Conservation (phyloP, 2,113 vertebrate species). For the Eulemur rufifrons region DNA sequence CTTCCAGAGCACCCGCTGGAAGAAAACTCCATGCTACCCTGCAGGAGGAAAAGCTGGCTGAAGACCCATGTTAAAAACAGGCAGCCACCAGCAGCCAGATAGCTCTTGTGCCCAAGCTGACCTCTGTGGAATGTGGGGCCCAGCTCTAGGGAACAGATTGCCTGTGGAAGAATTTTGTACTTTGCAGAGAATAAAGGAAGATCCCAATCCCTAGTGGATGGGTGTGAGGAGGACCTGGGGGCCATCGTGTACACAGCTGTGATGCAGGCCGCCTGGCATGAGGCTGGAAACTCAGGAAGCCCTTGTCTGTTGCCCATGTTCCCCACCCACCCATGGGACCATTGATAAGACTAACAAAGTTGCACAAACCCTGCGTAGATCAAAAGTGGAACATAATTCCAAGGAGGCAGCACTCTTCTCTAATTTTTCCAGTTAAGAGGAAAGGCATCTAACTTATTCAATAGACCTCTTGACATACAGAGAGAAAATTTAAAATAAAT, state of each 20-base stretch:
- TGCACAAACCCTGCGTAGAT: neutral
- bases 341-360: neutral
- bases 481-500: neutral
- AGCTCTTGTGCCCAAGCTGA: neutral
- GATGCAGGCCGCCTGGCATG: no score
- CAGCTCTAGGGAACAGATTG: accelerated
- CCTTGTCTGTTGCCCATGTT: neutral
- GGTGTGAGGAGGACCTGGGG: neutral
- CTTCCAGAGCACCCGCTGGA: neutral
- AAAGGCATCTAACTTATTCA: neutral
- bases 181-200: neutral
- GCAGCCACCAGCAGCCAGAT: neutral
- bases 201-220: accelerated
- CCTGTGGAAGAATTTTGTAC: neutral
- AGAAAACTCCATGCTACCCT: neutral
- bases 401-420: neutral
- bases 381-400: neutral
- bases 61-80: neutral
- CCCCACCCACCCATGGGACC: no score
- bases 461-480: neutral
- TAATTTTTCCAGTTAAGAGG: neutral
- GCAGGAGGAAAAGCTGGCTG: neutral
- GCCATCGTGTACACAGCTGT: neutral
- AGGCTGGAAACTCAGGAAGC: neutral
- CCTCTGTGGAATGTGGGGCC: neutral